Evolutionary conservation across 2,797 vertebrate genomes (phyloP).

Genomic region (Hylomyscus alleni): DNA sequence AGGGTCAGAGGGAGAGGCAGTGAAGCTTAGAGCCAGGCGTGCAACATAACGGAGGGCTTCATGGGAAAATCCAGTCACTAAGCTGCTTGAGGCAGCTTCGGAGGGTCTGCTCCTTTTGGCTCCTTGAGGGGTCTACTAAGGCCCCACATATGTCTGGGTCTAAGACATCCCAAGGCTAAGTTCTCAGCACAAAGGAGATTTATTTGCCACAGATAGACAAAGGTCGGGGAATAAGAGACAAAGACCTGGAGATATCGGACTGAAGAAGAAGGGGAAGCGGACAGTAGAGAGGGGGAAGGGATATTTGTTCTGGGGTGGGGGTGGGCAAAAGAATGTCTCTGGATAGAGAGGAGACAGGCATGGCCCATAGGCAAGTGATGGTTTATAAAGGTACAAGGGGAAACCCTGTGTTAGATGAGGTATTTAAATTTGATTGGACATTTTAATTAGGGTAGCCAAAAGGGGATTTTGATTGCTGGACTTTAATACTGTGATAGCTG

Average conservation of each 20-base stretch:
- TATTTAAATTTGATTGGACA: background rate
- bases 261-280: background rate
- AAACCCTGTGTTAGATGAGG: background rate
- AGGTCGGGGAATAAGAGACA: background rate
- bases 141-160: background rate
- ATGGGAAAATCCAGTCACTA: background rate
- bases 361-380: background rate
- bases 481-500: background rate
- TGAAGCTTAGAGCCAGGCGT: fast-evolving
- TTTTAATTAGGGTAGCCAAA: background rate
- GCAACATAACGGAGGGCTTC: background rate
- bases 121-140: background rate
- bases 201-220: background rate
- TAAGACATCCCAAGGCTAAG: background rate
- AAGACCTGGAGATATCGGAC: background rate
- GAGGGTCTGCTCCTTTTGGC: background rate
- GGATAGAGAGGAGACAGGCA: background rate
- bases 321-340: background rate
- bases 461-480: background rate
- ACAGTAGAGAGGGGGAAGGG: background rate
- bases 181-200: background rate
- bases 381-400: background rate
- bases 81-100: background rate
- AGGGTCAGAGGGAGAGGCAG: background rate
- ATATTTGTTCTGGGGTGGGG: background rate